phyloP scores from a whole-genome alignment of 2,113 vertebrate species.

The Daboia siamensis region DNA sequence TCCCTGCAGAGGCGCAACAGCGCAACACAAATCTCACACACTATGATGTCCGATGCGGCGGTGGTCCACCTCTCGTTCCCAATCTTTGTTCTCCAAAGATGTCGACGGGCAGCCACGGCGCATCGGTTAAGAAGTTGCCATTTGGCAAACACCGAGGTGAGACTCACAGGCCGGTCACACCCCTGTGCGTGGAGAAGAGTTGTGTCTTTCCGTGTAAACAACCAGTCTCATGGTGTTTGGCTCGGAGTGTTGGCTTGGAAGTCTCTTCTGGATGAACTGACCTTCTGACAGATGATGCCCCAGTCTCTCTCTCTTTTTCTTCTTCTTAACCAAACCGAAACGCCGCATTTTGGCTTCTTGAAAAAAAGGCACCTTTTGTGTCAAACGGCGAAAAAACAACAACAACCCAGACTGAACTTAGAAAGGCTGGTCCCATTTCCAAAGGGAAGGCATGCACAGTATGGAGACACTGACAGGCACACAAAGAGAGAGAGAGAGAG shows the following conservation, averaged over 20 bases:
- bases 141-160: neutral
- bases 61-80: neutral
- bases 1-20: neutral
- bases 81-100: neutral
- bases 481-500: slow-evolving; percentile 5
- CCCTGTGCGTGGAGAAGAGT: neutral
- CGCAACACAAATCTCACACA: neutral
- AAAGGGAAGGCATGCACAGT: slow-evolving; percentile 52
- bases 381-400: neutral
- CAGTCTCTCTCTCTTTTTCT: neutral
- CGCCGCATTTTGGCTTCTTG: slow-evolving; percentile 27
- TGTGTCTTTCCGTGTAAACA: neutral
- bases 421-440: neutral
- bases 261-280: no score
- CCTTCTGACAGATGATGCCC: neutral
- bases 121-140: neutral
- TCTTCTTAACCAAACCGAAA: no score
- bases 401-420: neutral
- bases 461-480: slow-evolving; percentile 28
- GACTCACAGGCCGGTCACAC: neutral
- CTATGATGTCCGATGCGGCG: neutral
- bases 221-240: no score
- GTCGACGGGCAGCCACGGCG: neutral
- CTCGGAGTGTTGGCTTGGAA: neutral
- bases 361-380: slow-evolving; percentile 63